Base-by-base conservation (phyloP, 2,888 invertebrate genomes). In the Dendrolimus pini region DNA sequence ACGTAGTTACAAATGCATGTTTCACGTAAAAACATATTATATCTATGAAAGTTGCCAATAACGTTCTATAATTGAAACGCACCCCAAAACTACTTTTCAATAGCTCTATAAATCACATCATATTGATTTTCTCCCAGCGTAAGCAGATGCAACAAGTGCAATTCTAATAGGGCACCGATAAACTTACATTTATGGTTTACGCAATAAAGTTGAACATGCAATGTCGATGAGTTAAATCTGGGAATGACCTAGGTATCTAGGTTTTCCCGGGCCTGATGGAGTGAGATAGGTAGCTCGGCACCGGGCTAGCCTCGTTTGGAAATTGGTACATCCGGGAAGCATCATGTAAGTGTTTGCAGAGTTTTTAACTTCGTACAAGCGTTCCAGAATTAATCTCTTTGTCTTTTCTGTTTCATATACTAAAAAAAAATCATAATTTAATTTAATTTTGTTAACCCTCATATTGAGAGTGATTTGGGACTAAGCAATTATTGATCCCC, bases 211-310 rank as follows among this genome's bases (percentile, higher is more conserved):
- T 65, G 60, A 77, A 66, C 65, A 72, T 85, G 64, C 72, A 63
- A 62, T 70, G 72, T 59, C 47, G 47, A 47, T 47, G 12, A 12
- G 9, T 3, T 2, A 47, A 47, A 47, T 47, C 70, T 75, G 69
- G 73, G 70, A 71, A 70, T 65, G 66, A 58, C 64, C 69, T 72
- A 75, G 73, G 75, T 74, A 84, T 80, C 77, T 82, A 80, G 82
- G 82, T 80, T 78, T 80, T 74, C 83, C 84, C 83, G 84, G 86
- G 75, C 65, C 68, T 69, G 78, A 73, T 67, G 70, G 81, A 86
- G 70, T 68, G 83, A 75, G 86, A 85, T 68, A 71, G 86, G 75
- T 76, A 81, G 82, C 77, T 79, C 68, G 18, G 30, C 30, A 30
- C 30, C 55, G 57, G n/a, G 10, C 54, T 54, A 41, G 54, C 68